phyloP scores from a whole-genome alignment of 2,113 vertebrate species.

The Gnathonemus longibarbis region DNA sequence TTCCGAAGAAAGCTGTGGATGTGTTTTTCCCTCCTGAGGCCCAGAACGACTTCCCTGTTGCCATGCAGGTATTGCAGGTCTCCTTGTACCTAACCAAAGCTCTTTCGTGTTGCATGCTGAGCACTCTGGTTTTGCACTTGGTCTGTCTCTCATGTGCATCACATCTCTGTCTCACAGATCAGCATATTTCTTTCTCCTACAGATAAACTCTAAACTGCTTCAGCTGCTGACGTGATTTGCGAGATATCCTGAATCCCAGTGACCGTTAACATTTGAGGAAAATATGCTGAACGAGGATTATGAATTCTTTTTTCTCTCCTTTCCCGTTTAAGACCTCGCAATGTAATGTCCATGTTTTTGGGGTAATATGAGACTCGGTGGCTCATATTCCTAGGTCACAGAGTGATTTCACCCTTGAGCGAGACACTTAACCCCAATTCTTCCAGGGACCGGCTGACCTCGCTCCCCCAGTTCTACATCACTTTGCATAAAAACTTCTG shows the following conservation, averaged over 20 bases:
- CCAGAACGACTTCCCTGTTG: constrained; percentile 97
- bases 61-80: constrained; percentile 83
- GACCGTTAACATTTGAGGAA: neutral
- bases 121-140: neutral
- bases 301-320: neutral
- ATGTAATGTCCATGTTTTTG: neutral
- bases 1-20: constrained; percentile 98
- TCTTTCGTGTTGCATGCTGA: neutral
- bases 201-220: neutral
- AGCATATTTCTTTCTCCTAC: neutral
- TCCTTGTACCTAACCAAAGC: neutral
- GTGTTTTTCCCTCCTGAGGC: constrained; percentile 99
- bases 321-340: neutral
- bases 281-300: neutral
- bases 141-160: neutral
- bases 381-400: neutral
- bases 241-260: neutral
- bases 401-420: neutral
- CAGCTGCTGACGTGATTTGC: neutral
- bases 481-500: neutral
- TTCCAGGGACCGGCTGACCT: neutral
- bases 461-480: neutral
- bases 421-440: neutral
- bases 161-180: neutral
- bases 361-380: neutral